Evolutionary conservation across 2,888 invertebrate species (phyloP).

Genomic region (Tetranychus piercei): DNA sequence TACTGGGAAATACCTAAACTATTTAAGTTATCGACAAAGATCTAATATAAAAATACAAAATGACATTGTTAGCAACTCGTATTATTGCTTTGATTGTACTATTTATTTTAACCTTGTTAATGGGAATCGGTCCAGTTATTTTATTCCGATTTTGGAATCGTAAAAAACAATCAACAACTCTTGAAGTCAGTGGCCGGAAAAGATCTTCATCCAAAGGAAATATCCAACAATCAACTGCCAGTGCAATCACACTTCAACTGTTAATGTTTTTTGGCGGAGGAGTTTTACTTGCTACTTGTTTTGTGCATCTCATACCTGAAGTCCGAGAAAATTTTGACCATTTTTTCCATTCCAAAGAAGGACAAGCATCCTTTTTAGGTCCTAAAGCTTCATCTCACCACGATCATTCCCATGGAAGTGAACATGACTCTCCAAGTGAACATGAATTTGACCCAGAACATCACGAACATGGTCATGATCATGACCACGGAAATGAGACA

Average conservation of each 20-base stretch:
- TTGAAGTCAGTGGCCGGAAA: background rate
- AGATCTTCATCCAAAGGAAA: background rate
- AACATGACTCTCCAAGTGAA: background rate
- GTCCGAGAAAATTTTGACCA: conserved; percentile 45
- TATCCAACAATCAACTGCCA: conserved; percentile 7
- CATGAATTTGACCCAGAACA: background rate
- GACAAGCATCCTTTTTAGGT: background rate
- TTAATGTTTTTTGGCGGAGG: conserved; percentile 64
- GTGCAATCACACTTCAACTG: conserved; percentile 12
- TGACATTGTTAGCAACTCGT: conserved; percentile 10
- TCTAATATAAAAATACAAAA: background rate
- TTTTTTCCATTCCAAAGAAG: conserved; percentile 13
- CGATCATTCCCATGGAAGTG: background rate
- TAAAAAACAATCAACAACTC: background rate
- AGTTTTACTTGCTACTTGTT: conserved; percentile 58
- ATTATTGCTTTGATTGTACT: conserved; percentile 12
- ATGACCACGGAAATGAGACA: background rate
- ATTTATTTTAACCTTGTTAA: conserved; percentile 17
- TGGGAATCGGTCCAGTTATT: conserved; percentile 18
- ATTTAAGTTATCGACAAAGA: background rate
- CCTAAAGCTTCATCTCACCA: background rate
- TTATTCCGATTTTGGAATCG: conserved; percentile 13
- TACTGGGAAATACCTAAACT: background rate
- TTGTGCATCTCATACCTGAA: conserved; percentile 61
- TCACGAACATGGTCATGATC: background rate